Conservation (phyloP, 1,140 invertebrate genomes). For the Atta texana region DNA sequence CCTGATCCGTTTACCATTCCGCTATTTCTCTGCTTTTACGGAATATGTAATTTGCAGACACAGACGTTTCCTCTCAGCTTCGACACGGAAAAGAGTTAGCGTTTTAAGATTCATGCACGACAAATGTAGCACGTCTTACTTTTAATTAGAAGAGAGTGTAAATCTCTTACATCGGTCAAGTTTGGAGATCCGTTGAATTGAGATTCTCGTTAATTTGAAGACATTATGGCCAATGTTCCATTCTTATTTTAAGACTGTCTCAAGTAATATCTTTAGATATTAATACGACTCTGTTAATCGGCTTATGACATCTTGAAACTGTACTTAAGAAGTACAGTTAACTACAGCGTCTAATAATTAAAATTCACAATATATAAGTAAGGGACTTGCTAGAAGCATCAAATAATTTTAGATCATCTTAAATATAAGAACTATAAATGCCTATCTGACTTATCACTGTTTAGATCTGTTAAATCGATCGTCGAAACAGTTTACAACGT, state of each 20-base stretch:
- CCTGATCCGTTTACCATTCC: constrained; percentile 48
- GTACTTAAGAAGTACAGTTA: no score
- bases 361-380: no score
- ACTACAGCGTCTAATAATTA: no score
- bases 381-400: no score
- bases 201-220: neutral
- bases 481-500: neutral
- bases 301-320: no score
- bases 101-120: neutral
- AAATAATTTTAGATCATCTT: no score
- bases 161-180: neutral
- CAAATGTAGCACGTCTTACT: neutral
- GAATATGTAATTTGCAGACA: constrained; percentile 31
- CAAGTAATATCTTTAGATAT: no score
- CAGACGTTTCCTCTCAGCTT: neutral
- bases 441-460: neutral
- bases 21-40: constrained; percentile 22
- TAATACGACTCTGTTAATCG: no score
- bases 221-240: no score
- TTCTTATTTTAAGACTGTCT: no score
- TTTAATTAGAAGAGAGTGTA: neutral
- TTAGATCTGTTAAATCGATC: neutral
- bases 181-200: neutral
- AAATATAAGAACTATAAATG: no score
- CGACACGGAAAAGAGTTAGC: neutral